phyloP scores from a whole-genome alignment of 2,888 invertebrate genomes.

The Trissonchulus latispiculum region DNA sequence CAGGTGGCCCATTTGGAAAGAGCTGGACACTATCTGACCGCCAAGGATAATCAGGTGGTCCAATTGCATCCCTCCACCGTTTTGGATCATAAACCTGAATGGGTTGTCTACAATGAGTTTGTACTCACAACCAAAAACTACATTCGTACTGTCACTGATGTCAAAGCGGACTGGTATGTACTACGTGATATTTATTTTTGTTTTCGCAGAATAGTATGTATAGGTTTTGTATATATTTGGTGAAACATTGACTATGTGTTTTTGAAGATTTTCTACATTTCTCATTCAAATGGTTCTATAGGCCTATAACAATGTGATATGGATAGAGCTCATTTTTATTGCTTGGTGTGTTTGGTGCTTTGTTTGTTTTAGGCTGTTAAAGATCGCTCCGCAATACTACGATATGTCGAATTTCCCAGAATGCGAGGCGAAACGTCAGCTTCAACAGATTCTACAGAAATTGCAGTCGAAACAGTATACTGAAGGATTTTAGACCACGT shows the following conservation, averaged over 20 bases:
- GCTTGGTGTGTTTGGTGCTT: too few relatives aligned
- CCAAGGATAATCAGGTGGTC: conserved; percentile 97
- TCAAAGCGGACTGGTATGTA: conserved; percentile 71
- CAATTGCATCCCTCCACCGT: conserved; percentile 98
- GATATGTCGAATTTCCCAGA: conserved; percentile 94
- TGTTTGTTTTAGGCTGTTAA: conserved; percentile 61
- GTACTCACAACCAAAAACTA: conserved; percentile 99
- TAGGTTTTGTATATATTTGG: too few relatives aligned
- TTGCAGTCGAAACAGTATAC: conserved; percentile 18
- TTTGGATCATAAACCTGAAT: conserved; percentile 97
- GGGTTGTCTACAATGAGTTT: conserved; percentile 99
- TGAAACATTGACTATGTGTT: too few relatives aligned
- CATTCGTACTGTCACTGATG: conserved; percentile 94
- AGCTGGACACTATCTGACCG: conserved; percentile 94
- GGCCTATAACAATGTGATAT: too few relatives aligned
- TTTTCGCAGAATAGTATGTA: too few relatives aligned
- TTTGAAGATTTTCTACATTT: too few relatives aligned
- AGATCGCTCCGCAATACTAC: conserved; percentile 94
- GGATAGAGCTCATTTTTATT: too few relatives aligned
- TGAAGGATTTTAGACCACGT: conserved; percentile 24
- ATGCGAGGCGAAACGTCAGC: conserved; percentile 86
- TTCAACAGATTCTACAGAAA: conserved; percentile 66
- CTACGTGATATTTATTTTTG: too few relatives aligned
- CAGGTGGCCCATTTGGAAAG: conserved; percentile 87
- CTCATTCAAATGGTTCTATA: too few relatives aligned